A percentile compares a stretch with the other conserved stretches of the same genome.
These are phyloP conservation scores for Drosophila carrolli DNA, from an alignment of 1,140 invertebrate genomes.

Conservation along the genomic window DNA sequence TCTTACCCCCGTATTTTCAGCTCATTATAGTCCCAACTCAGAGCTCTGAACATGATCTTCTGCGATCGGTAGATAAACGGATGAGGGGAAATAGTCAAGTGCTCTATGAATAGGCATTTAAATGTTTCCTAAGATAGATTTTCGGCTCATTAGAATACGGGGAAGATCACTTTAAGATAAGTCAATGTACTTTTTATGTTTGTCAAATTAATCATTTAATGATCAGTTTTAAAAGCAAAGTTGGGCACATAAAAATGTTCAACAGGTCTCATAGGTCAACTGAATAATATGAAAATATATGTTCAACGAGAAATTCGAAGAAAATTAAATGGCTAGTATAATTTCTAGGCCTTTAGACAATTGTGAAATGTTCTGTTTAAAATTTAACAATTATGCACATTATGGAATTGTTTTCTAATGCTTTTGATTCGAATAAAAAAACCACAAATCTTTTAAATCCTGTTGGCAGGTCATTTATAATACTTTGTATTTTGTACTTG, in stretches of 20 bases:
- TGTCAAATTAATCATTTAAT: conserved; percentile 26
- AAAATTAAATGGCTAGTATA: neutral
- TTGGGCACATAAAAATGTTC: neutral
- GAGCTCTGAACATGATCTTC: conserved; percentile 24
- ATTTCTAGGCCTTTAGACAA: too few relatives aligned
- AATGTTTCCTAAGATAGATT: conserved; percentile 2
- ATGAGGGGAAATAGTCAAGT: conserved; percentile 18
- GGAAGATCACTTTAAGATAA: conserved; percentile 5
- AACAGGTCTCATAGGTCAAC: conserved; percentile 9
- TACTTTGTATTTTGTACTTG: neutral
- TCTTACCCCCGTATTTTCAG: conserved; percentile 25
- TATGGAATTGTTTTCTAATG: too few relatives aligned
- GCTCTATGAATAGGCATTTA: conserved; percentile 8
- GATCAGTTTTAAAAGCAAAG: conserved; percentile 10
- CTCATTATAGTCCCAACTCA: conserved; percentile 17
- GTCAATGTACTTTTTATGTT: conserved; percentile 25
- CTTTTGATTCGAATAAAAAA: too few relatives aligned
- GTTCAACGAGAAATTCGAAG: too few relatives aligned
- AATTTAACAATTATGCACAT: too few relatives aligned
- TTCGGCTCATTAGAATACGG: neutral
- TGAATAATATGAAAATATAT: neutral
- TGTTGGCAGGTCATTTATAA: neutral
- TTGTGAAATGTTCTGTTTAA: too few relatives aligned
- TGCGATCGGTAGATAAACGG: too few relatives aligned
- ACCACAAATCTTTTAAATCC: too few relatives aligned